These are phyloP conservation scores for Chaunax sp. DNA, from an alignment of 2,797 vertebrate species.

Conservation along the genomic window DNA sequence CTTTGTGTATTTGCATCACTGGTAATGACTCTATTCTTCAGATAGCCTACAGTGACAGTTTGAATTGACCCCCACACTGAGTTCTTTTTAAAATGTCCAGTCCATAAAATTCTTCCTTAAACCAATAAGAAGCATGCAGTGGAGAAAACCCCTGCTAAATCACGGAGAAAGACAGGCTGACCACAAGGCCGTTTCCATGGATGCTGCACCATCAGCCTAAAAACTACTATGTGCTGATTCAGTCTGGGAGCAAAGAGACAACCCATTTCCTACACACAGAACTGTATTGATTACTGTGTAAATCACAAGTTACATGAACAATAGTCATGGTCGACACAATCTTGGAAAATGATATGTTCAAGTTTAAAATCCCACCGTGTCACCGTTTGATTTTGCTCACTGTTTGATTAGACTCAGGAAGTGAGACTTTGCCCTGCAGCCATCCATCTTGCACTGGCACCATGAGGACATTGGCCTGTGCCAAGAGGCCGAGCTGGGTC, in stretches of 20 bases:
- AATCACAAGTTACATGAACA: constrained; percentile 18
- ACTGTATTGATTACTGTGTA: constrained; percentile 35
- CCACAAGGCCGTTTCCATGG: constrained; percentile 78
- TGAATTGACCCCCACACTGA: constrained; percentile 43
- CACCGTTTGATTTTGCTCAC: constrained; percentile 45
- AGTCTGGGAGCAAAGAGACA: constrained; percentile 47
- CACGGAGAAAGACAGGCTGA: constrained; percentile 69
- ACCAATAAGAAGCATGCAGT: constrained; percentile 64
- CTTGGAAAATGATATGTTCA: constrained; percentile 26
- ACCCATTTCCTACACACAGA: constrained; percentile 44
- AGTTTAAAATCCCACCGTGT: constrained; percentile 25
- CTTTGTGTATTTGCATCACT: constrained; percentile 2
- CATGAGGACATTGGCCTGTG: constrained; percentile 71
- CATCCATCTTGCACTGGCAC: constrained; percentile 74
- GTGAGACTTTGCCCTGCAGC: constrained; percentile 69
- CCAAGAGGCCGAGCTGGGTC: constrained; percentile 70
- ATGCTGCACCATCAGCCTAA: constrained; percentile 76
- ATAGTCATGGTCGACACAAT: constrained; percentile 8
- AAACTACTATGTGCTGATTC: constrained; percentile 77
- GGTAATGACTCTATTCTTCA: constrained; percentile 13
- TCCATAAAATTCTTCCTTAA: constrained; percentile 70
- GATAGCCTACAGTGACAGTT: constrained; percentile 35
- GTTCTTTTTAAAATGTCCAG: constrained; percentile 58
- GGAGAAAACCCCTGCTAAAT: constrained; percentile 66
- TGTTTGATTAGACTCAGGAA: constrained; percentile 59